Evolutionary conservation across 92 coral and sea anemone genomes (phyloP).

Genomic region (Actinernus sp.): DNA sequence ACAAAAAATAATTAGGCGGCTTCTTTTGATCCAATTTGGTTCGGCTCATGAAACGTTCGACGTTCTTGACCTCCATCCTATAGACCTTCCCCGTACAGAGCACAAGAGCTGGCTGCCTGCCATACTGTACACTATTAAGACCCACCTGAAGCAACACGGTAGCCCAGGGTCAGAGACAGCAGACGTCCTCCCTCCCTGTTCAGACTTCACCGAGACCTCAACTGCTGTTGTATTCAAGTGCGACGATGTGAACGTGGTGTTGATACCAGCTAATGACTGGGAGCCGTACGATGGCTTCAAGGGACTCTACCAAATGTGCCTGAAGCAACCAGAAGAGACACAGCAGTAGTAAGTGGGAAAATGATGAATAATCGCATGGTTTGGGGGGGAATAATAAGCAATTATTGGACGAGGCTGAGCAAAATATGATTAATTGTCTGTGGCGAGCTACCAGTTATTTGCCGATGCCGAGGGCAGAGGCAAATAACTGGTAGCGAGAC

Average conservation of each 20-base stretch:
- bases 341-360: conserved; percentile 67
- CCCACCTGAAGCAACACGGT: conserved; percentile 80
- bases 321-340: conserved; percentile 82
- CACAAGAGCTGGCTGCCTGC: conserved; percentile 99
- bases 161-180: conserved; percentile 11
- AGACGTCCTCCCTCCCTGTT: conserved; percentile 76
- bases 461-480: background rate
- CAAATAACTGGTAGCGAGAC: too few species aligned
- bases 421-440: too few species aligned
- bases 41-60: too few species aligned
- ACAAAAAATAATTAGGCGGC: too few species aligned
- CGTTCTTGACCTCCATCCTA: too few species aligned
- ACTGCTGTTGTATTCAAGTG: conserved; percentile 84
- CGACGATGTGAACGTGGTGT: conserved; percentile 76
- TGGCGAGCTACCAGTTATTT: background rate
- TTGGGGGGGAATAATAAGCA: background rate
- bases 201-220: conserved; percentile 85
- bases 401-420: background rate
- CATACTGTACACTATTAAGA: conserved; percentile 88
- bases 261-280: conserved; percentile 94
- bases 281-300: conserved; percentile 87
- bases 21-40: too few species aligned
- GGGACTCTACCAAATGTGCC: conserved; percentile 85
- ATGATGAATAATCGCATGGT: background rate
- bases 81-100: conserved; percentile 94